Percentiles rank a stretch among this genome's conserved stretches.
Conservation (phyloP, 1,140 invertebrate genomes). For the Diprion similis region DNA sequence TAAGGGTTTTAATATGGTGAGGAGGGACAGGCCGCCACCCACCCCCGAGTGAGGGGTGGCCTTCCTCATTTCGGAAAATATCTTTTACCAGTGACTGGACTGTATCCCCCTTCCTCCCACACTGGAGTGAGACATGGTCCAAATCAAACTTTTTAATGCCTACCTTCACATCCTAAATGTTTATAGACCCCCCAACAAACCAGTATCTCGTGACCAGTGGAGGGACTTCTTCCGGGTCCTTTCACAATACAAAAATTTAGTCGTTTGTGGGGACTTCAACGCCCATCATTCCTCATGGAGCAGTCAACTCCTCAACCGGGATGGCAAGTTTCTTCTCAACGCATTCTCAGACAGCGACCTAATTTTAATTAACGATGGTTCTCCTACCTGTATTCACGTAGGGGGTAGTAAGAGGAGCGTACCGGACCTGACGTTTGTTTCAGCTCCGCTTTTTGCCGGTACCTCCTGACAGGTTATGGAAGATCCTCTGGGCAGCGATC, state of each 20-base stretch:
- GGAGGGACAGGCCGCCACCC: conserved; percentile 13
- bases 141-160: background rate
- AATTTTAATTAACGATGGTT: background rate
- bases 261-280: conserved; percentile 30
- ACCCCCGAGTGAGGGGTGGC: conserved; percentile 17
- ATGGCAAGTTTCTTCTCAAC: background rate
- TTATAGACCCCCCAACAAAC: conserved; percentile 8
- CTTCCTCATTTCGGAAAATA: conserved; percentile 20
- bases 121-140: conserved; percentile 13
- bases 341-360: background rate
- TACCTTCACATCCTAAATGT: background rate
- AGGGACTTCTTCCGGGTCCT: background rate
- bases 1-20: conserved; percentile 22
- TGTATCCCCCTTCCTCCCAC: background rate
- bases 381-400: background rate
- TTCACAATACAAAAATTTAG: background rate
- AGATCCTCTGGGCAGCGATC: background rate
- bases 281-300: conserved; percentile 24
- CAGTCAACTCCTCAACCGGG: background rate
- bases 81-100: background rate
- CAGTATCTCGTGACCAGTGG: background rate
- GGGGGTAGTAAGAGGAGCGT: background rate
- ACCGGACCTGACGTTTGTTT: background rate
- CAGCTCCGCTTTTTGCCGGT: background rate
- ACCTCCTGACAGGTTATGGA: background rate